phyloP scores from a whole-genome alignment of 2,113 vertebrate species.

The Rhizomys pruinosus region DNA sequence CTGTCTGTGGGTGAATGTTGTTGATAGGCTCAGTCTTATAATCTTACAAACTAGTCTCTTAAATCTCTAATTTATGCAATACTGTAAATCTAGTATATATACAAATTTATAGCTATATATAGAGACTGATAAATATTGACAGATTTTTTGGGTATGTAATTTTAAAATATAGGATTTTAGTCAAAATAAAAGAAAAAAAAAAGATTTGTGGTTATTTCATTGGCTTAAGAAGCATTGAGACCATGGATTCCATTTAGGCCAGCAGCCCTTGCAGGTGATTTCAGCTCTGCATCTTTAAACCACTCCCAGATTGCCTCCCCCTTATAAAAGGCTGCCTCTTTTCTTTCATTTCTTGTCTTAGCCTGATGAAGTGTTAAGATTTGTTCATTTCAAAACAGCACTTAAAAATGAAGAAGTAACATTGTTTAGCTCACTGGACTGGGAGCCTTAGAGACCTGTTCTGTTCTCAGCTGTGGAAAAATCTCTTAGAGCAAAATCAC shows the following conservation, averaged over 20 bases:
- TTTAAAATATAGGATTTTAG: background rate
- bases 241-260: background rate
- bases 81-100: constrained; percentile 19
- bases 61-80: constrained; percentile 48
- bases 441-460: constrained; percentile 67
- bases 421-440: constrained; percentile 65
- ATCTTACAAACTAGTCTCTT: background rate
- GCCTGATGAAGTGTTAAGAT: constrained; percentile 67
- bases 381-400: constrained; percentile 73
- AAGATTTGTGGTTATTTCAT: background rate
- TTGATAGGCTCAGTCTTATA: constrained; percentile 6
- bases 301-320: background rate
- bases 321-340: constrained; percentile 40
- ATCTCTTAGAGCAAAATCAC: constrained; percentile 66
- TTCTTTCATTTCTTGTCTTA: constrained; percentile 55
- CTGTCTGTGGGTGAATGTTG: background rate
- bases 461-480: constrained; percentile 66
- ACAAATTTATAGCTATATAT: too few species aligned
- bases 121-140: background rate
- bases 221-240: constrained; percentile 54
- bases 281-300: constrained; percentile 57
- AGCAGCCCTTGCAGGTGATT: constrained; percentile 40
- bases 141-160: constrained; percentile 61
- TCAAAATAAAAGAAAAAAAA: constrained; percentile 46
- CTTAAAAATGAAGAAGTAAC: constrained; percentile 69